Percentiles rank a stretch among this genome's conserved stretches.
phyloP scores from a whole-genome alignment of 2,113 vertebrate genomes.

The Sceloporus undulatus region DNA sequence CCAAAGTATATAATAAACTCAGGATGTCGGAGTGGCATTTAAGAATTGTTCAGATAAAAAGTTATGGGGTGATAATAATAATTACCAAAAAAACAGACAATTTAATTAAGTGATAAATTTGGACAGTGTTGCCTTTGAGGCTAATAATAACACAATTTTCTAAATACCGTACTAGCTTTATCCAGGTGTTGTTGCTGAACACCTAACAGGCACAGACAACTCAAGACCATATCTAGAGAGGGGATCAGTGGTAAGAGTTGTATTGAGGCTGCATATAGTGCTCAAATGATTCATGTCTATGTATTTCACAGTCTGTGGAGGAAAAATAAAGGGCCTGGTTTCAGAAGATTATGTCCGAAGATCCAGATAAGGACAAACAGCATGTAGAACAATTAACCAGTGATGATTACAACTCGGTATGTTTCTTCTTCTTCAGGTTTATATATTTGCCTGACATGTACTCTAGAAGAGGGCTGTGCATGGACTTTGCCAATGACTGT shows the following conservation, averaged over 20 bases:
- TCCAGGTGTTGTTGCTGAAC: background rate
- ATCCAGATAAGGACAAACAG: constrained; percentile 65
- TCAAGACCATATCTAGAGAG: background rate
- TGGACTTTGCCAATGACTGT: background rate
- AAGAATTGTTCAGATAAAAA: constrained; percentile 2
- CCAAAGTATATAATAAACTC: background rate
- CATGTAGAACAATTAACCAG: constrained; percentile 55
- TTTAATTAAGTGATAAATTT: background rate
- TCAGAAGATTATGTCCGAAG: constrained; percentile 69
- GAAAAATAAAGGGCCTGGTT: constrained; percentile 34
- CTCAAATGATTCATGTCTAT: constrained; percentile 9
- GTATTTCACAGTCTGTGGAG: constrained; percentile 54
- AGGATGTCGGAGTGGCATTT: background rate
- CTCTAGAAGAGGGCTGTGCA: background rate
- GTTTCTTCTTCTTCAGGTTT: constrained; percentile 23
- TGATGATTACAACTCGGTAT: constrained; percentile 69
- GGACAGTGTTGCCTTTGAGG: background rate
- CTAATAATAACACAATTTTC: background rate
- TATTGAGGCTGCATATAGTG: background rate
- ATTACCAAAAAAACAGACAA: background rate
- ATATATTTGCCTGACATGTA: background rate
- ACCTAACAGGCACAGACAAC: background rate
- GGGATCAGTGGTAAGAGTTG: background rate
- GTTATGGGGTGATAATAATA: background rate
- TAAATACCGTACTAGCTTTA: background rate